Evolutionary conservation across 2,888 invertebrate species (phyloP).

Genomic region (Leucoptera coffeella): DNA sequence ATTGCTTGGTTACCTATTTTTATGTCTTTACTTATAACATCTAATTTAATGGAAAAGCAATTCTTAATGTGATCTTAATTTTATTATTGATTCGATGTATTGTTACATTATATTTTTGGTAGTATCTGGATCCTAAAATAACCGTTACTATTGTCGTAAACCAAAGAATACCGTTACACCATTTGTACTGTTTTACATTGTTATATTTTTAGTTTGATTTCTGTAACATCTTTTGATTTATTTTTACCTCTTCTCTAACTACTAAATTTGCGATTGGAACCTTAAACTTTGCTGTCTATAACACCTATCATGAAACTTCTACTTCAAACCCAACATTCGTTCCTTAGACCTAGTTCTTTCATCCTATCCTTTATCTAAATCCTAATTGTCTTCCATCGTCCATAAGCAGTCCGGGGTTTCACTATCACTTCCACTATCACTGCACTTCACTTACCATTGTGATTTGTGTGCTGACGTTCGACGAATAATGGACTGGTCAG

Average conservation of each 20-base stretch:
- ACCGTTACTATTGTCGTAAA: too few relatives aligned
- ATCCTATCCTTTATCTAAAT: neutral
- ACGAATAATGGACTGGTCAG: conserved; percentile 47
- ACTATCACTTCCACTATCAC: conserved; percentile 10
- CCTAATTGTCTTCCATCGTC: neutral
- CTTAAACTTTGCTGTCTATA: neutral
- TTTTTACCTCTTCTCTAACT: neutral
- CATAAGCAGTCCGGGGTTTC: conserved; percentile 1
- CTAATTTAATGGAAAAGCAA: too few relatives aligned
- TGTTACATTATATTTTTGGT: too few relatives aligned
- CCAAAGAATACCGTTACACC: too few relatives aligned
- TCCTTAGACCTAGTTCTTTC: neutral
- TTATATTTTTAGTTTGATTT: too few relatives aligned
- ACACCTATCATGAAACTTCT: neutral
- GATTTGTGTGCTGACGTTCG: conserved; percentile 37
- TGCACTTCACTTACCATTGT: conserved; percentile 47
- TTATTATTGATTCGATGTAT: too few relatives aligned
- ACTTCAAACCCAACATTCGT: neutral
- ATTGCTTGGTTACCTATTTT: too few relatives aligned
- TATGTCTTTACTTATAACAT: too few relatives aligned
- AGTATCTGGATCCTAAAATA: too few relatives aligned
- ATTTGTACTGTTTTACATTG: too few relatives aligned
- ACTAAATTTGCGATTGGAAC: neutral
- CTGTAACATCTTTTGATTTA: too few relatives aligned
- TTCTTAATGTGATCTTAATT: too few relatives aligned